These are phyloP conservation scores for Callimorpha dominula DNA, from an alignment of 2,888 invertebrate genomes.

Conservation along the genomic window DNA sequence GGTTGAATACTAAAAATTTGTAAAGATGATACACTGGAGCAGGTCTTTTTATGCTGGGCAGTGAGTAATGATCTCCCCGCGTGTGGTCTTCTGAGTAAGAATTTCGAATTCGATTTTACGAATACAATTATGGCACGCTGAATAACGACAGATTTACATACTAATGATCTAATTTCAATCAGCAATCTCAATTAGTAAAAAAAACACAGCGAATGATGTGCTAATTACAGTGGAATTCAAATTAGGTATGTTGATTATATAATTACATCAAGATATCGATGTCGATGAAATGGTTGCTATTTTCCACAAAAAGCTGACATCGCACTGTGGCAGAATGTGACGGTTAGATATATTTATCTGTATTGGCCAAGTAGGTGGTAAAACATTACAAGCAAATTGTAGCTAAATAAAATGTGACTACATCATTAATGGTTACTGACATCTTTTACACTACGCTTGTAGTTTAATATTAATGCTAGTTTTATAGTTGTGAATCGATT, in stretches of 20 bases:
- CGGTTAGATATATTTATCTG: conserved; percentile 59
- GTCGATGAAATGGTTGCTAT: conserved; percentile 62
- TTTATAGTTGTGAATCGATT: conserved; percentile 55
- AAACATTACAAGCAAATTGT: conserved; percentile 67
- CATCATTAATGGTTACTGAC: conserved; percentile 76
- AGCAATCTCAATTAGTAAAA: conserved; percentile 56
- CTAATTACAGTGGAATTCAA: conserved; percentile 66
- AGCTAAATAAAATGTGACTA: conserved; percentile 76
- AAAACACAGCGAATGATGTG: conserved; percentile 61
- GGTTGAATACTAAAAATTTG: conserved; percentile 55
- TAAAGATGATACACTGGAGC: conserved; percentile 52
- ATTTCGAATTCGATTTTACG: conserved; percentile 63
- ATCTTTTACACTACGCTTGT: conserved; percentile 65
- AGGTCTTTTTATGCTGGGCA: conserved; percentile 59
- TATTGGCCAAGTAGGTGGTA: conserved; percentile 52
- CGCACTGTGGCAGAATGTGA: conserved; percentile 54
- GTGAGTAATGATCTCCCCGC: conserved; percentile 67
- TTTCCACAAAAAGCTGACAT: conserved; percentile 52
- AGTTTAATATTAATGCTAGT: conserved; percentile 63
- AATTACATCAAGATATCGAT: conserved; percentile 62
- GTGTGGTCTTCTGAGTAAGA: conserved; percentile 73
- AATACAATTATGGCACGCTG: conserved; percentile 59
- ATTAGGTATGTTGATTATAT: conserved; percentile 65
- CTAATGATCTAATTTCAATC: conserved; percentile 67
- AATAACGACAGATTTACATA: conserved; percentile 62